Evolutionary conservation across 2,888 invertebrate genomes (phyloP), one percentile per base, ranked within the genome.

Genomic region (Calameuta idolon): DNA sequence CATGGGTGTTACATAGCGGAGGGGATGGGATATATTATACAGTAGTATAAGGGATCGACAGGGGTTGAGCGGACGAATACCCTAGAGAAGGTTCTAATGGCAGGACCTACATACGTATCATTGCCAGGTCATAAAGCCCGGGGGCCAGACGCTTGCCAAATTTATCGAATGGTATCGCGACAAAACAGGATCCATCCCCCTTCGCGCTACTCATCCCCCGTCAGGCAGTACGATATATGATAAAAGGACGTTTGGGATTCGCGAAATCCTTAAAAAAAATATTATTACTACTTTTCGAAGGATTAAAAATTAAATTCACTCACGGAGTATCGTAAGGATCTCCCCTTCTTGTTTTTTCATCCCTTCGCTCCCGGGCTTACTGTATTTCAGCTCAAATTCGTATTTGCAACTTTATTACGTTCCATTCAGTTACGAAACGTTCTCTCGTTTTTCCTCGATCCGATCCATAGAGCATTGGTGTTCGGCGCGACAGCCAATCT

Each of bases 111-210:
- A 12, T 34, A 34, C 71, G 78, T 40, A 78, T 78, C 73, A 30
- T 78, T 78, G 55, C 78, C 75, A 69, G 34, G 35, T 73, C 75
- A 78, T 75, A 75, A 77, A 75, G 74, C 77, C 33, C 78, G 75
- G 75, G 30, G 69, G 71, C 55, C 33, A 37, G 69, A 73, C 77
- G 68, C 31, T 55, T 30, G 73, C 35, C 73, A 69, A 74, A 77
- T 77, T 74, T 77, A 77, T 77, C 74, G 69, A 31, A 74, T 30
- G 77, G 31, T 77, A 77, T 77, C 77, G 37, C 69, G 69, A 74
- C 73, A 68, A 75, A 15, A 77, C 77, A 75, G 35, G 12, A 12
- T 69, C 69, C 69, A 68, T 69, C 69, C 69, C 37, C 35, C 30
- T 55, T 77, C 68, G 55, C 23, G 0, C 15, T 55, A 2, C 23